Conservation (phyloP, 1,140 invertebrate species). For the Nylanderia fulva region DNA sequence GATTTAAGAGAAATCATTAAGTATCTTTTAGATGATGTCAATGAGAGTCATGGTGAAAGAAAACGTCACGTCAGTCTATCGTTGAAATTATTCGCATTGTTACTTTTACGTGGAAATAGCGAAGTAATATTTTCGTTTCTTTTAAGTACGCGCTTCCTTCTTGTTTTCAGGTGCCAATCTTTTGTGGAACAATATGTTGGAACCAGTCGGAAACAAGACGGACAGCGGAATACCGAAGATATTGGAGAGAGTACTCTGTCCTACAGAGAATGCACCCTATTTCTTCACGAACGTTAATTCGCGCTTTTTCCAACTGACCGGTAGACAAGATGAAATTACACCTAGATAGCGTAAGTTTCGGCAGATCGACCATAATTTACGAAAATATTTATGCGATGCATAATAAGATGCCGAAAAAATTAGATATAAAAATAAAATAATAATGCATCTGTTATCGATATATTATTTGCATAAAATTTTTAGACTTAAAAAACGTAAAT, state of each 20-base stretch:
- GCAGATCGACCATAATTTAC: background rate
- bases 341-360: slow-evolving; percentile 54
- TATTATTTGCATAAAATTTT: background rate
- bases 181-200: slow-evolving; percentile 91
- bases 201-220: slow-evolving; percentile 90
- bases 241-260: slow-evolving; percentile 88
- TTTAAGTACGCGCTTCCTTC: background rate
- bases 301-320: slow-evolving; percentile 84
- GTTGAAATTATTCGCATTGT: background rate
- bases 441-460: background rate
- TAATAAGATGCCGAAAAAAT: background rate
- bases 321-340: slow-evolving; percentile 81
- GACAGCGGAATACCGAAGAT: slow-evolving; percentile 86
- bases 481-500: background rate
- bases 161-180: slow-evolving; percentile 88
- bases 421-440: background rate
- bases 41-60: slow-evolving; percentile 35
- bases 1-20: slow-evolving; percentile 7
- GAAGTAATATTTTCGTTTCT: background rate
- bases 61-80: background rate
- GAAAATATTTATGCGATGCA: background rate
- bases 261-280: slow-evolving; percentile 87
- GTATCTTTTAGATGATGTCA: slow-evolving; percentile 16
- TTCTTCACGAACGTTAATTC: slow-evolving; percentile 90
- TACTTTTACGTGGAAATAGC: background rate